Evolutionary conservation across 2,888 invertebrate genomes (phyloP).

Genomic region (Dynastes grantii): DNA sequence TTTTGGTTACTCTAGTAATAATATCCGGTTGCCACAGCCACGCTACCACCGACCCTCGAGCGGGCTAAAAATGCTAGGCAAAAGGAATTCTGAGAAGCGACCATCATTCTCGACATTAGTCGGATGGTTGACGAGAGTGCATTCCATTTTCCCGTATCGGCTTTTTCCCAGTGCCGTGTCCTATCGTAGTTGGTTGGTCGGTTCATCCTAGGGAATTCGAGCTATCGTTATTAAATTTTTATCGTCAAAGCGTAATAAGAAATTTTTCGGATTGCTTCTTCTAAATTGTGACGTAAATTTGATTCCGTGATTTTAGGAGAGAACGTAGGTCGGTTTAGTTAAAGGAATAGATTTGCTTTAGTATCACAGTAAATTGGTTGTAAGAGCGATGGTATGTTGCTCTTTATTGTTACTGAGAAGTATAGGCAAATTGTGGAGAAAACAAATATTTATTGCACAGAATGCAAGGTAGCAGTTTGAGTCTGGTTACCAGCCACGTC

Average conservation of each 20-base stretch:
- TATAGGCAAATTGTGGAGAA: too few species aligned
- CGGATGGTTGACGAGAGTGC: slow-evolving; percentile 2
- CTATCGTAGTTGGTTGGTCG: not conserved
- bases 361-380: too few species aligned
- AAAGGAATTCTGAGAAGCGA: slow-evolving; percentile 14
- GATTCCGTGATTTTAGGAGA: too few species aligned
- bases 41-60: not conserved
- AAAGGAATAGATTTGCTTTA: too few species aligned
- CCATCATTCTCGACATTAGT: slow-evolving; percentile 5
- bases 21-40: slow-evolving; percentile 21
- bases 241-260: not conserved
- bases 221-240: slow-evolving; percentile 12
- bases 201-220: not conserved
- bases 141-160: slow-evolving; percentile 30
- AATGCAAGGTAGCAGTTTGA: too few species aligned
- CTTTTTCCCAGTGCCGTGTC: not conserved
- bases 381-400: too few species aligned
- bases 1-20: not conserved
- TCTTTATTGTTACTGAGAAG: too few species aligned
- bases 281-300: not conserved
- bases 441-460: too few species aligned
- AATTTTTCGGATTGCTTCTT: not conserved
- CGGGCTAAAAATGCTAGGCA: not conserved
- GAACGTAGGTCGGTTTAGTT: too few species aligned
- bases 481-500: too few species aligned